A percentile compares a stretch with the other conserved stretches of the same genome.
Conservation (phyloP, 2,888 invertebrate genomes). For the Papilio elwesi region DNA sequence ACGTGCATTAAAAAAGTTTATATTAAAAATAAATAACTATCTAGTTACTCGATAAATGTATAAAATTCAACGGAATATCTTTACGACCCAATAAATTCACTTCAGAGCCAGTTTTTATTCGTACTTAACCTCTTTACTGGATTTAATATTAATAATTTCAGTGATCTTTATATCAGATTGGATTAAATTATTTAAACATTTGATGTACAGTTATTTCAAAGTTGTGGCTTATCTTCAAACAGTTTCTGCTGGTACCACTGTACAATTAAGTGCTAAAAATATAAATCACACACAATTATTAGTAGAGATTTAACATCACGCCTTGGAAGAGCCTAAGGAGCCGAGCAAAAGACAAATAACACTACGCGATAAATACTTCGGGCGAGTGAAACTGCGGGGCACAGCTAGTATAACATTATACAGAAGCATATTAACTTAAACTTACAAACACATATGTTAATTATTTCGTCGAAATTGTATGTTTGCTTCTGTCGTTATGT, state of each 20-base stretch:
- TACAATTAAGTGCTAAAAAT: no score
- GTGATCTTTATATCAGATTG: conserved; percentile 7
- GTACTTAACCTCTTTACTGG: conserved; percentile 21
- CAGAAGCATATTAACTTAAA: no score
- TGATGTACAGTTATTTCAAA: neutral
- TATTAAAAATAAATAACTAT: neutral
- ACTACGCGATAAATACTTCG: no score
- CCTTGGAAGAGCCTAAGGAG: no score
- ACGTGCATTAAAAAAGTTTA: no score
- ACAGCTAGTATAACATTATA: no score
- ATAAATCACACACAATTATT: no score
- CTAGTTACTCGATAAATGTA: neutral
- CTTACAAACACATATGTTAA: neutral
- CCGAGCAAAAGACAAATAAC: no score
- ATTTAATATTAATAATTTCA: conserved; percentile 24
- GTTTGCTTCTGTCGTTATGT: neutral
- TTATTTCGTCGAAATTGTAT: neutral
- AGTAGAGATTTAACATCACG: no score
- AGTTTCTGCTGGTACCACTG: neutral
- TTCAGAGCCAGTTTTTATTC: conserved; percentile 24
- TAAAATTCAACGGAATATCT: conserved; percentile 11
- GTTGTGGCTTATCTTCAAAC: neutral
- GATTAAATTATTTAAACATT: neutral
- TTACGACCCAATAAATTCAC: conserved; percentile 22
- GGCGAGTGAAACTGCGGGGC: no score